Evolutionary conservation across 2,797 vertebrate genomes (phyloP).

Genomic region (Poeciliopsis paucimaculata): DNA sequence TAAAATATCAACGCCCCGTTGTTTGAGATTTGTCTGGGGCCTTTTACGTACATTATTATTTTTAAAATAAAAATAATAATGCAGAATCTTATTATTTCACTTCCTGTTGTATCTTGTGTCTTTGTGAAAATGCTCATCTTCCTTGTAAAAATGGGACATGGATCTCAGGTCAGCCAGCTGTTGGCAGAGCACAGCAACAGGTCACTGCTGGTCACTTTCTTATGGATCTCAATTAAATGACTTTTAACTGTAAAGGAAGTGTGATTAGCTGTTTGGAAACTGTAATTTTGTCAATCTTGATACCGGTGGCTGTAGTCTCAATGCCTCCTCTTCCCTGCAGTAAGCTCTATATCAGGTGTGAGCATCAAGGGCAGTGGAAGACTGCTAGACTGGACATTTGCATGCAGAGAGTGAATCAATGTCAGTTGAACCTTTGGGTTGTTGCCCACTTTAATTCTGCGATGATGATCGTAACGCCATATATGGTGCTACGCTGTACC

Average conservation of each 20-base stretch:
- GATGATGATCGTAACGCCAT: not conserved
- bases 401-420: constrained; percentile 3
- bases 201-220: not conserved
- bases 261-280: not conserved
- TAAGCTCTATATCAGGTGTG: not conserved
- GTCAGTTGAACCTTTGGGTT: constrained; percentile 1
- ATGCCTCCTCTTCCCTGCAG: not conserved
- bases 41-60: not conserved
- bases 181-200: constrained; percentile 4
- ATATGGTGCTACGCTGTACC: not conserved
- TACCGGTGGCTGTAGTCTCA: not conserved
- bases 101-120: not conserved
- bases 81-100: not conserved
- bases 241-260: not conserved
- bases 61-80: too few relatives aligned
- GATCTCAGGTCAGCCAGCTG: not conserved
- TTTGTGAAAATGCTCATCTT: not conserved
- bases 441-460: not conserved
- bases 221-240: not conserved
- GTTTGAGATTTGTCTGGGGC: not conserved
- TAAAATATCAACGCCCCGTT: not conserved
- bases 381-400: not conserved
- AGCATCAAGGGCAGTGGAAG: not conserved
- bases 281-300: not conserved
- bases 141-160: not conserved